phyloP scores from a whole-genome alignment of 1,140 invertebrate genomes.

The Papilio dardanus region DNA sequence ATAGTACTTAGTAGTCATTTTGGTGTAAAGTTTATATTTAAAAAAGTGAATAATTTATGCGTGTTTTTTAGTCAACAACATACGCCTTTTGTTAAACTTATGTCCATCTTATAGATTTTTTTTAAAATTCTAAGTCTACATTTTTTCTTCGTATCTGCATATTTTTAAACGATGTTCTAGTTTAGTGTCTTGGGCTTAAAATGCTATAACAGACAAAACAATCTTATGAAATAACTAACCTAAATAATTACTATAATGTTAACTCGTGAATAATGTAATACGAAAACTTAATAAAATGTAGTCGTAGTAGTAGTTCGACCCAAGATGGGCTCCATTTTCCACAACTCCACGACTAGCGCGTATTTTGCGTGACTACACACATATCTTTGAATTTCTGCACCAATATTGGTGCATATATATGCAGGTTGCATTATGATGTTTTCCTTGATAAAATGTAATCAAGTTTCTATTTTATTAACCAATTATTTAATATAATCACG shows the following conservation, averaged over 20 bases:
- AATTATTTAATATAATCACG: constrained; percentile 1
- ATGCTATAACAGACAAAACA: neutral
- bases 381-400: too few relatives aligned
- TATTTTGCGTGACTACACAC: too few relatives aligned
- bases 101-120: neutral
- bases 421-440: too few relatives aligned
- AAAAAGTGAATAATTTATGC: neutral
- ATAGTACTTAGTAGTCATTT: neutral
- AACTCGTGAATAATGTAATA: neutral
- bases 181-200: too few relatives aligned
- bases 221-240: neutral
- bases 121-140: neutral
- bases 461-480: neutral
- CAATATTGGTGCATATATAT: too few relatives aligned
- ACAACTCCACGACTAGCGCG: too few relatives aligned
- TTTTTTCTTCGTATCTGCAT: too few relatives aligned
- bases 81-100: neutral
- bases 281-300: neutral
- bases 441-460: neutral
- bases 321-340: too few relatives aligned
- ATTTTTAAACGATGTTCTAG: too few relatives aligned
- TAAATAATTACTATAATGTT: neutral
- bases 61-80: neutral
- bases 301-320: too few relatives aligned
- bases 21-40: neutral